Evolutionary conservation across 1,140 invertebrate species (phyloP).

Genomic region (Brachionus calyciflorus): DNA sequence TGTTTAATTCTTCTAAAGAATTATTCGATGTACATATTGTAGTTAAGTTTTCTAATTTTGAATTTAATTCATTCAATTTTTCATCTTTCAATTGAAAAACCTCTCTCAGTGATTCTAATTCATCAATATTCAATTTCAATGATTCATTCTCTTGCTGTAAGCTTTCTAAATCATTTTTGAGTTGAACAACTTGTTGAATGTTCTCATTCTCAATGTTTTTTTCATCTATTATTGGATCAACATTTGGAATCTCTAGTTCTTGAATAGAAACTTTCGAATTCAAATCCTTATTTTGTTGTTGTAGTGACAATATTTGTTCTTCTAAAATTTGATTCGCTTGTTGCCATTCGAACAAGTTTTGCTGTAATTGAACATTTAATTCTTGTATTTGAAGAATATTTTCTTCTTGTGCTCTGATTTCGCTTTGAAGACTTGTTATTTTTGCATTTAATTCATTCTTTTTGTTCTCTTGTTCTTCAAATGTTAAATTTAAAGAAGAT

Average conservation of each 20-base stretch:
- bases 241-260: neutral
- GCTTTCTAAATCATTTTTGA: neutral
- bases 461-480: neutral
- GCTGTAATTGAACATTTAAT: neutral
- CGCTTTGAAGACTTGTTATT: neutral
- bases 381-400: constrained; percentile 25
- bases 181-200: neutral
- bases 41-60: neutral
- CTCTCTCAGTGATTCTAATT: neutral
- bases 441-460: neutral
- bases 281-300: neutral
- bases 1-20: neutral
- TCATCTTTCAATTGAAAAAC: neutral
- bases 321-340: neutral
- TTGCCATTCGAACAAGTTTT: constrained; percentile 39
- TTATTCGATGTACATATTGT: neutral
- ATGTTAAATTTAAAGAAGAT: no score
- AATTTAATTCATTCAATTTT: neutral
- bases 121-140: neutral
- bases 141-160: neutral
- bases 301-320: constrained; percentile 5
- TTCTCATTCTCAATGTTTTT: no score
- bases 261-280: neutral
- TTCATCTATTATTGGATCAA: no score
- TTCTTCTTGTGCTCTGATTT: neutral